Percentiles rank a stretch among this genome's conserved stretches.
Evolutionary conservation across 2,888 invertebrate genomes (phyloP).

Genomic region (Achlya flavicornis): DNA sequence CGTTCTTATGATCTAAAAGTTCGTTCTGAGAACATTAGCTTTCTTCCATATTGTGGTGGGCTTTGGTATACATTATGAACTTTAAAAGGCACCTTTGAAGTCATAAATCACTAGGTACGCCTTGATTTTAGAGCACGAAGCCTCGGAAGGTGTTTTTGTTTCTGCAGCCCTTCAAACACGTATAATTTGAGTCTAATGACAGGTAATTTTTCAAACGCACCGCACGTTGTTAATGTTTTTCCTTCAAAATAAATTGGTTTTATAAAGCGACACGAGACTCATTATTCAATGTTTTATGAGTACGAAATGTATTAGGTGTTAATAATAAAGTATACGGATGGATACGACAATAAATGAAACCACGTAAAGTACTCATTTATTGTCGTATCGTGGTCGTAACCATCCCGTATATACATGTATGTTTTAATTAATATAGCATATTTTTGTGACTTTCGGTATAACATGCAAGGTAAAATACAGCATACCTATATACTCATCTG

Average conservation of each 20-base stretch:
- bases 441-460: not conserved
- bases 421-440: not conserved
- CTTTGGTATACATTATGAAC: too few relatives aligned
- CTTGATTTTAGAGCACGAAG: not conserved
- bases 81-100: not conserved
- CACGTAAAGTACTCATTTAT: too few relatives aligned
- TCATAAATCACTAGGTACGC: not conserved
- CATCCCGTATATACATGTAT: too few relatives aligned
- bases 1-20: too few relatives aligned
- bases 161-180: not conserved
- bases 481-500: too few relatives aligned
- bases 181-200: slow-evolving; percentile 19
- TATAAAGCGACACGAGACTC: not conserved
- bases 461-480: too few relatives aligned
- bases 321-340: too few relatives aligned
- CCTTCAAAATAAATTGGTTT: slow-evolving; percentile 8
- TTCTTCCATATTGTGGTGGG: not conserved
- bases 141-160: not conserved
- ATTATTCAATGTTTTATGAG: not conserved
- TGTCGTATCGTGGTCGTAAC: too few relatives aligned
- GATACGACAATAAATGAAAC: too few relatives aligned
- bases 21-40: not conserved
- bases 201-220: slow-evolving; percentile 26
- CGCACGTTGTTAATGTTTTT: slow-evolving; percentile 1
- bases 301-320: too few relatives aligned